These are phyloP conservation scores for Pseudomyrmex dendroicus DNA, from an alignment of 1,140 invertebrate genomes.

Conservation along the genomic window DNA sequence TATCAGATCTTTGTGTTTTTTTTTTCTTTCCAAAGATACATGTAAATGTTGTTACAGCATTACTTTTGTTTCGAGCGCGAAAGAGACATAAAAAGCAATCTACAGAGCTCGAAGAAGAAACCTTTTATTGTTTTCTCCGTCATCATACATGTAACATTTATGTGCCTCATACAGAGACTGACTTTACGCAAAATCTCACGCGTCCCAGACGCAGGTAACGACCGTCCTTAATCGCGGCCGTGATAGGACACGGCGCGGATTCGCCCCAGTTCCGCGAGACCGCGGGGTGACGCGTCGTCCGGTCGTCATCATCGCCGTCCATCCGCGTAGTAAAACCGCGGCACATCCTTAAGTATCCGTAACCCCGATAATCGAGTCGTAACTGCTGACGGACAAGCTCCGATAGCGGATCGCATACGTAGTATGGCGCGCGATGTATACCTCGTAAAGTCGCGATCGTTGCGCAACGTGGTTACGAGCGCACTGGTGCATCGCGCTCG, in stretches of 20 bases:
- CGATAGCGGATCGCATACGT: slow-evolving; percentile 45
- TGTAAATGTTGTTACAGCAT: too few species aligned
- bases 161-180: neutral
- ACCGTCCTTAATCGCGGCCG: slow-evolving; percentile 30
- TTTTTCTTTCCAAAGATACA: too few species aligned
- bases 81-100: neutral
- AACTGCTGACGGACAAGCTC: slow-evolving; percentile 45
- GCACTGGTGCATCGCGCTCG: slow-evolving; percentile 17
- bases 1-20: too few species aligned
- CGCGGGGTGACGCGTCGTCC: slow-evolving; percentile 4
- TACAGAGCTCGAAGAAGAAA: neutral
- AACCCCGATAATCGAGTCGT: slow-evolving; percentile 65
- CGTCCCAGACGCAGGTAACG: slow-evolving; percentile 36
- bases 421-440: slow-evolving; percentile 33
- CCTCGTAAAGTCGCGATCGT: slow-evolving; percentile 71
- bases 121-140: neutral
- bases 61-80: too few species aligned
- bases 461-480: slow-evolving; percentile 70
- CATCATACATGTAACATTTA: neutral
- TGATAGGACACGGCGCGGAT: slow-evolving; percentile 5
- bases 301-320: neutral
- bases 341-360: slow-evolving; percentile 47
- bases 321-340: neutral
- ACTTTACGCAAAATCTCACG: slow-evolving; percentile 45
- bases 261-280: slow-evolving; percentile 8